Evolutionary conservation across 2,797 vertebrate genomes (phyloP), one percentile per base, ranked within the genome.

Genomic region (Acomys russatus): DNA sequence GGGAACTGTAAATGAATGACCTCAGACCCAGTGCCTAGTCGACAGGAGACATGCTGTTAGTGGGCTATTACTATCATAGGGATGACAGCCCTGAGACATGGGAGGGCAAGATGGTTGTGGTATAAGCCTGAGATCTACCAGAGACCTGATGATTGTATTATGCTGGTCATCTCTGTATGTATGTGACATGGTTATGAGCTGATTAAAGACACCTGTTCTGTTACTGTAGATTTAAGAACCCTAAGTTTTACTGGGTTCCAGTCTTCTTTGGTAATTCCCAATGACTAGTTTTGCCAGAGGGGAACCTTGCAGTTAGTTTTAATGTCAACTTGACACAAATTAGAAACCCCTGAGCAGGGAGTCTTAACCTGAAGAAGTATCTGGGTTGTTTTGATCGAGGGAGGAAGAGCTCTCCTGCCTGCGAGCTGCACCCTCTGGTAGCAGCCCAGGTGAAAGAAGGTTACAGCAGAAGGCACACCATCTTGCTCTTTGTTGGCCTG

Each of bases 281-380:
- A 85, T 76, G 74, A 68, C 30, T 25, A 74, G 6, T 92, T 96
- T 93, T 93, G 18, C 85, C 20, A 79, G 83, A 86, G 38, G 59
- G 64, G 25, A n/a, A 15, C 28, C 28, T 28, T 76, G 28, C 28
- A 6, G 11, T 49, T 49, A 49, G 38, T 8, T 49, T 76, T 28
- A 49, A 49, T 49, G 74, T 49, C 38, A 49, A 28, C 38, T 28
- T 49, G 28, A 12, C 25, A 76, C 74, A 76, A 76, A 76, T 76
- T 49, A 28, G 23, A 76, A 76, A 49, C 18, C 4, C 30, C 28
- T 51, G 18, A 30, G 6, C 33, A 51, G 28, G 28, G 18, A 28
- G 12, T 82, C 1, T 38, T 82, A 44, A 35, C n/a, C 38, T 51
- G 30, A 68, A 68, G 44, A 68, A 68, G 17, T 85, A 49, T 23